These are phyloP conservation scores for Scopus umbretta DNA, from an alignment of 2,113 vertebrate species.

Conservation along the genomic window DNA sequence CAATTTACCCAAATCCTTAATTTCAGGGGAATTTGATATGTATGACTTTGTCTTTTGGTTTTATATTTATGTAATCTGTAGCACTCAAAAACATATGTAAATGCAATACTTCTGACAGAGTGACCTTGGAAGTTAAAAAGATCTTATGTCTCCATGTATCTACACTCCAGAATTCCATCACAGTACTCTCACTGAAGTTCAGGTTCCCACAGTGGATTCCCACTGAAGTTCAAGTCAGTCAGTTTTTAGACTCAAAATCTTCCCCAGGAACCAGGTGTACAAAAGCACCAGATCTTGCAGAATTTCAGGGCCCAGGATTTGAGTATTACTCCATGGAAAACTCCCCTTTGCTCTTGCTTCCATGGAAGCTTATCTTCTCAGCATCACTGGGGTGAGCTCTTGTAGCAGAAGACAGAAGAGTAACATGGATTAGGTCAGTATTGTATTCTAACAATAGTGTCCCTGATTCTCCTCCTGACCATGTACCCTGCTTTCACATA, in stretches of 20 bases:
- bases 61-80: not conserved
- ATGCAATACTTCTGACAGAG: not conserved
- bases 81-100: not conserved
- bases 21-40: not conserved
- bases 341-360: not conserved
- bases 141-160: not conserved
- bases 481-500: not conserved
- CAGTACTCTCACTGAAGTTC: not conserved
- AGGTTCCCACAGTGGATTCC: not conserved
- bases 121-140: not conserved
- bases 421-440: not conserved
- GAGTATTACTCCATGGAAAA: not conserved
- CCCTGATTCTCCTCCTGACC: not conserved
- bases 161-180: not conserved
- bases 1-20: not conserved
- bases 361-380: not conserved
- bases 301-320: not conserved
- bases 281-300: not conserved
- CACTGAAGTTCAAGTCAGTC: not conserved
- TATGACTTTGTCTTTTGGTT: not conserved
- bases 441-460: not conserved
- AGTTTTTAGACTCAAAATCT: not conserved
- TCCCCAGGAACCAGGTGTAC: not conserved
- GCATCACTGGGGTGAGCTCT: not conserved
- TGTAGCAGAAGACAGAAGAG: not conserved